Evolutionary conservation across 2,113 vertebrate genomes (phyloP), one percentile per base, ranked within the genome.

Genomic region (Strigops habroptila): DNA sequence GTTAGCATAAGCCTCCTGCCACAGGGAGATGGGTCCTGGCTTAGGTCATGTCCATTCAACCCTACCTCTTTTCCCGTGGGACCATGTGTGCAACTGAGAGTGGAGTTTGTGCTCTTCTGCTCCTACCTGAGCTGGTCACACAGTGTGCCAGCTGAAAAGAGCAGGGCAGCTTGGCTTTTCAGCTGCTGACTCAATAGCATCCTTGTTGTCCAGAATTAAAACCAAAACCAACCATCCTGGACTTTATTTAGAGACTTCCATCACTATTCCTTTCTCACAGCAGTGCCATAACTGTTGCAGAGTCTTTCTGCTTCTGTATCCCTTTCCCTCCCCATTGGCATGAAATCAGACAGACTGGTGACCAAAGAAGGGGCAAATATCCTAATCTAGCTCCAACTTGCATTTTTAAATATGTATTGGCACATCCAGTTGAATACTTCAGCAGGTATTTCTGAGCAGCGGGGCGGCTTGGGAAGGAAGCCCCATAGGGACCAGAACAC

Each of bases 111-210:
- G 77, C 46, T 83, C 89, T 86, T 87, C 59, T 84, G 51, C 63
- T 70, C 82, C 63, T 87, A 62, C 35, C 57, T 59, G 62, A 84
- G 44, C 70, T 28, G 49, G 16, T 94, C 67, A 84, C 53, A 12
- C 41, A 7, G 22, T 24, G 65, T 64, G 79, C 71, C 73, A 90
- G 70, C 88, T 62, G 55, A 73, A 44, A 77, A 59, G 74, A 68
- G 16, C 77, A 95, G 69, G 51, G 59, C 68, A 62, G 41, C 52
- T 65, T 83, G 84, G 60, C 80, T 95, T 96, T 90, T 84, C 87
- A 71, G 82, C 83, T 93, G 80, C 82, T 94, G 71, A 57, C 30
- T 7, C 71, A 65, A 67, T 52, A 88, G 43, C 81, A 76, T 84
- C 49, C 65, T 92, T 90, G 43, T 67, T 62, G 81, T 80, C 82